These are phyloP conservation scores for Lithophane socia DNA, from an alignment of 2,888 invertebrate genomes.

Conservation along the genomic window DNA sequence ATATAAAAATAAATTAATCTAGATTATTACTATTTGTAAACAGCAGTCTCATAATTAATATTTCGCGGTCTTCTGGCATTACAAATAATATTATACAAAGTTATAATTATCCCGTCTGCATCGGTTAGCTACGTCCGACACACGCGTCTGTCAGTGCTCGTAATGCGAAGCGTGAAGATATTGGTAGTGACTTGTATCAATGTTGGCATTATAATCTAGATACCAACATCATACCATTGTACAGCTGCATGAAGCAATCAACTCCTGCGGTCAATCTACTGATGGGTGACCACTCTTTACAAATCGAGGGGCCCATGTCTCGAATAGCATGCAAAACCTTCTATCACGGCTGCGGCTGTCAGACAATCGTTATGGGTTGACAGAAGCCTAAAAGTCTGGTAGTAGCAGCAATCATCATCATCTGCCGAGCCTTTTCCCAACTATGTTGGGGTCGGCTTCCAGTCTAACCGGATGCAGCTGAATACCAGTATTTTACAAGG, in stretches of 20 bases:
- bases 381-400: too few relatives aligned
- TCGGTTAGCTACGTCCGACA: conserved; percentile 19
- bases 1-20: too few relatives aligned
- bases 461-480: too few relatives aligned
- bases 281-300: background rate
- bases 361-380: too few relatives aligned
- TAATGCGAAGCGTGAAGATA: conserved; percentile 37
- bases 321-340: background rate
- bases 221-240: background rate
- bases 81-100: conserved; percentile 2
- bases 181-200: conserved; percentile 27
- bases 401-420: too few relatives aligned
- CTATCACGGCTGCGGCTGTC: too few relatives aligned
- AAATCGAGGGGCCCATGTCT: too few relatives aligned
- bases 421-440: too few relatives aligned
- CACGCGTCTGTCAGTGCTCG: conserved; percentile 10
- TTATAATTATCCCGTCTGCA: conserved; percentile 37
- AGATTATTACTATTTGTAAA: background rate
- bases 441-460: too few relatives aligned
- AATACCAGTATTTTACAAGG: too few relatives aligned
- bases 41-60: background rate
- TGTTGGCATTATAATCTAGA: background rate
- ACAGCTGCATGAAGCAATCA: background rate
- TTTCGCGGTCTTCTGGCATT: background rate
- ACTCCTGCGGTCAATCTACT: background rate